Conservation (phyloP, 2,113 vertebrate species). For the Candoia aspera region DNA sequence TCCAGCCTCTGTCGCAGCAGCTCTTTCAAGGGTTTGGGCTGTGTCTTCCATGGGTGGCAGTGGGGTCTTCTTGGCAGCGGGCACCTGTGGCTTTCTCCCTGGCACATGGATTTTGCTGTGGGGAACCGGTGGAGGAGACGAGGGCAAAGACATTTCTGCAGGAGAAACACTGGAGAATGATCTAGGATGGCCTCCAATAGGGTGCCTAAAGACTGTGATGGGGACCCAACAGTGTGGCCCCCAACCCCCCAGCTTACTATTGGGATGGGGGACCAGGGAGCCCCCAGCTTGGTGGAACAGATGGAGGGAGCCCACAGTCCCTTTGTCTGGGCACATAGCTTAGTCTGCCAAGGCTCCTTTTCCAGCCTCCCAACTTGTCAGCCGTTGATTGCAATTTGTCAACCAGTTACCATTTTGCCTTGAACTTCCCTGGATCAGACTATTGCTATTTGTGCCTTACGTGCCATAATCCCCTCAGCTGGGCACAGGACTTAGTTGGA, state of each 20-base stretch:
- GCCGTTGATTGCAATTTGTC: constrained; percentile 49
- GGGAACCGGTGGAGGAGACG: background rate
- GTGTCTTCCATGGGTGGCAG: background rate
- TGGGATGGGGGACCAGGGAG: background rate
- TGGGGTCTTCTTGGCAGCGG: background rate
- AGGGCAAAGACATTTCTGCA: background rate
- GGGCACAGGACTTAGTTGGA: background rate
- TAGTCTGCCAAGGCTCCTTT: constrained; percentile 24
- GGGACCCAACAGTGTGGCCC: background rate
- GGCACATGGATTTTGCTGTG: background rate
- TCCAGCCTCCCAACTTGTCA: constrained; percentile 55
- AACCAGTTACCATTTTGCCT: constrained; percentile 50
- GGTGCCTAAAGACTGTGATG: background rate
- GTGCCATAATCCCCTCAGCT: constrained; percentile 44
- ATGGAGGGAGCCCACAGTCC: background rate
- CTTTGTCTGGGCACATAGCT: background rate
- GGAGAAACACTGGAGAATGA: background rate
- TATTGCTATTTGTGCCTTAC: constrained; percentile 19
- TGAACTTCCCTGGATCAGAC: constrained; percentile 60
- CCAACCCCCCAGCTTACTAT: background rate
- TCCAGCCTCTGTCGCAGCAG: background rate
- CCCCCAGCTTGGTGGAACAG: background rate
- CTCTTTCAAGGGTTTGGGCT: background rate
- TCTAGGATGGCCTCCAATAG: background rate
- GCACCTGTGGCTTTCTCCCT: background rate